Conservation (phyloP, 2,797 vertebrate genomes). For the Podarcis lilfordi region DNA sequence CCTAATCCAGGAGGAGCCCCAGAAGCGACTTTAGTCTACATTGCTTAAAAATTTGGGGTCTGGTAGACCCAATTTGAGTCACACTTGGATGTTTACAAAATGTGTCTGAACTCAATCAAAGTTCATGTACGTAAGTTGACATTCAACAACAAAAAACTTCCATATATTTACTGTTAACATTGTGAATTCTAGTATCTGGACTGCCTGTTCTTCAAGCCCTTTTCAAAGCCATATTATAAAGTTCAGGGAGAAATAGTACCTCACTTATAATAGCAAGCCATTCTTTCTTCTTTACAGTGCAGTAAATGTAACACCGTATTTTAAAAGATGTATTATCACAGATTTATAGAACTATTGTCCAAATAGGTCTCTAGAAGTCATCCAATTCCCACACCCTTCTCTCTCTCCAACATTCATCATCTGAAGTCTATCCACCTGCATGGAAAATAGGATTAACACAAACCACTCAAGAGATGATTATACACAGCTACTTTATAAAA, state of each 20-base stretch:
- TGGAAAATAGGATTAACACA: conserved; percentile 35
- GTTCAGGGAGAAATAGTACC: neutral
- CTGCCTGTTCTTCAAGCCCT: neutral
- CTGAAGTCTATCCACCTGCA: conserved; percentile 1
- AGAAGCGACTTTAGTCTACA: no score
- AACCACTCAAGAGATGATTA: conserved; percentile 19
- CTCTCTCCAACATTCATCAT: conserved; percentile 36
- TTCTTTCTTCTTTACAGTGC: neutral
- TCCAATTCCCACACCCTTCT: conserved; percentile 19
- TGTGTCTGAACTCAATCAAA: neutral
- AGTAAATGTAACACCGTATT: neutral
- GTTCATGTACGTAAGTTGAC: neutral
- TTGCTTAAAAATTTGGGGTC: no score
- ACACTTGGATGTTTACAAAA: neutral
- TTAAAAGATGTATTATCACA: neutral
- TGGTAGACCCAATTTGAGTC: no score
- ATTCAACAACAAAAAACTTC: neutral
- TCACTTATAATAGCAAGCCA: neutral
- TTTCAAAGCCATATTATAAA: neutral
- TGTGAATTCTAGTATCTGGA: neutral
- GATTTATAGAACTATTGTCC: conserved; percentile 7
- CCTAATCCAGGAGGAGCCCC: no score
- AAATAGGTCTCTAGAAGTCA: neutral
- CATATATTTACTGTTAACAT: neutral
- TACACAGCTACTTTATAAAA: neutral